Evolutionary conservation across 2,797 vertebrate genomes (phyloP).

Genomic region (Gadopsis marmoratus): DNA sequence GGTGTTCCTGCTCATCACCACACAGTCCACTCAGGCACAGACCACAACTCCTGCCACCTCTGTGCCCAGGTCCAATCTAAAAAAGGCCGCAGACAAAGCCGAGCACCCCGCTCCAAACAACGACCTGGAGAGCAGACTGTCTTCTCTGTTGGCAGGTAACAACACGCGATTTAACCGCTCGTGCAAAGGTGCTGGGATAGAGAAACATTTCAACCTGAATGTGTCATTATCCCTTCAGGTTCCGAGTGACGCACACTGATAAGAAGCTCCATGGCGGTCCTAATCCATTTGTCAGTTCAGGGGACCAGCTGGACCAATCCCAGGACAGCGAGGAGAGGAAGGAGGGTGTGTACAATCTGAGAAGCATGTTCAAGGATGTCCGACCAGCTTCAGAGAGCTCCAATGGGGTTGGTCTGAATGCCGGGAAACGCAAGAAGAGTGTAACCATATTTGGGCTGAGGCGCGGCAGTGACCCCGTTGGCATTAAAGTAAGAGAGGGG

Average conservation of each 20-base stretch:
- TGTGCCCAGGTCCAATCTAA: constrained; percentile 88
- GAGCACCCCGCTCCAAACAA: constrained; percentile 86
- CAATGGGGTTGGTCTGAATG: constrained; percentile 69
- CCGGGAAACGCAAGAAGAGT: constrained; percentile 77
- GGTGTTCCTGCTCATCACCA: constrained; percentile 90
- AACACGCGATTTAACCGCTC: not conserved
- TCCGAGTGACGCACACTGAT: constrained; percentile 92
- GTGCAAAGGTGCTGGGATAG: not conserved
- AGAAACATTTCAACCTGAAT: not conserved
- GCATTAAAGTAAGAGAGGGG: constrained; percentile 50
- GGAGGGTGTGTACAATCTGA: constrained; percentile 79
- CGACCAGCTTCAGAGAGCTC: constrained; percentile 69
- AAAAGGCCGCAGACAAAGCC: constrained; percentile 89
- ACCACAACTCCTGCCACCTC: constrained; percentile 91
- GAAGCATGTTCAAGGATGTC: constrained; percentile 83
- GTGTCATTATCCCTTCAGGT: constrained; percentile 77
- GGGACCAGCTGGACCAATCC: constrained; percentile 75
- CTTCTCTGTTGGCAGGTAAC: constrained; percentile 95
- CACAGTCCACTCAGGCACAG: constrained; percentile 92
- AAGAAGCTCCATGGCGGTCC: constrained; percentile 87
- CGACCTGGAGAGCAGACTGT: constrained; percentile 92
- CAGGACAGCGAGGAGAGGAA: constrained; percentile 73
- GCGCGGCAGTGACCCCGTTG: constrained; percentile 74
- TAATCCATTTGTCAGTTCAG: constrained; percentile 57
- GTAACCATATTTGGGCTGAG: constrained; percentile 72